A percentile compares a stretch with the other conserved stretches of the same genome.
These are phyloP conservation scores for Paedocypris sp. DNA, from an alignment of 2,113 vertebrate species.

Conservation along the genomic window DNA sequence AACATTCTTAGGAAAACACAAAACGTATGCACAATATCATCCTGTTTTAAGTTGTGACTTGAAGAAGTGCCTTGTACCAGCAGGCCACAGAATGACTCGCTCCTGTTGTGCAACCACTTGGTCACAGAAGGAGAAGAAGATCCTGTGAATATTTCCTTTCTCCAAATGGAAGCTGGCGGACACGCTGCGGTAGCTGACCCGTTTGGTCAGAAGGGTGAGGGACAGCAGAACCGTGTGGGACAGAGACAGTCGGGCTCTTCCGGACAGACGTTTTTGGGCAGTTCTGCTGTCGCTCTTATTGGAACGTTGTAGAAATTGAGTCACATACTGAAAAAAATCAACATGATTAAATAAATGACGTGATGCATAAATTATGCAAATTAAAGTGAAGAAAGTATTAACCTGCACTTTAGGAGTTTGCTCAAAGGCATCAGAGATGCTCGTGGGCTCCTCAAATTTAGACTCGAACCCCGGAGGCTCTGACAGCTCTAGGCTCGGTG, in stretches of 20 bases:
- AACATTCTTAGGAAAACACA: too few species aligned
- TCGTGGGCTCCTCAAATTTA: not conserved
- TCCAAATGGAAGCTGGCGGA: conserved; percentile 56
- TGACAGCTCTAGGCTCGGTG: not conserved
- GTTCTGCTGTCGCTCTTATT: conserved; percentile 34
- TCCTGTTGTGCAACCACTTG: conserved; percentile 45
- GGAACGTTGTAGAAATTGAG: conserved; percentile 52
- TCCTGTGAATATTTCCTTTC: conserved; percentile 61
- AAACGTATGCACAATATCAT: too few species aligned
- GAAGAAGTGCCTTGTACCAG: conserved; percentile 37
- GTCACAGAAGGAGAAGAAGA: conserved; percentile 62
- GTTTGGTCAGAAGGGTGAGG: conserved; percentile 54
- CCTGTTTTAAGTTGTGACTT: too few species aligned
- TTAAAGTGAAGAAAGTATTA: not conserved
- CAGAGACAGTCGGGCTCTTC: conserved; percentile 54
- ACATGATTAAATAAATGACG: not conserved
- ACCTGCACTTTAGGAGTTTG: conserved; percentile 46
- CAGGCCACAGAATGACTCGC: conserved; percentile 50
- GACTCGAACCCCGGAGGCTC: not conserved
- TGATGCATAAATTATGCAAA: not conserved
- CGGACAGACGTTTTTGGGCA: conserved; percentile 46
- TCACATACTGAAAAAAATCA: conserved; percentile 44
- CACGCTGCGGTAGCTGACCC: conserved; percentile 55
- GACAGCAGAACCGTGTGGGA: conserved; percentile 58
- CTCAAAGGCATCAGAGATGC: not conserved